Conservation (phyloP, 2,113 vertebrate species). For the Synodontis membranacea region DNA sequence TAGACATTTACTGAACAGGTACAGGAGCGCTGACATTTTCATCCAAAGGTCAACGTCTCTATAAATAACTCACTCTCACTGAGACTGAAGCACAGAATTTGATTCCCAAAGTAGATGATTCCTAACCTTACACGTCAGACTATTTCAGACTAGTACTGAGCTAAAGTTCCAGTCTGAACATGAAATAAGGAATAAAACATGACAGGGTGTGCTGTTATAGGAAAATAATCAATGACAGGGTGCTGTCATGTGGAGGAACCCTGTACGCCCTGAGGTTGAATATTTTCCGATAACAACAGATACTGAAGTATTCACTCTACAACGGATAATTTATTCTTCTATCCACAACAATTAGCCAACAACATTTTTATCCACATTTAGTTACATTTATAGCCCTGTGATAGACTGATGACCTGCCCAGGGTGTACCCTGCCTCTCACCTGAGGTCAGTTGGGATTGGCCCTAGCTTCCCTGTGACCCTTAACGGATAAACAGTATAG, state of each 20-base stretch:
- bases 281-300: not conserved
- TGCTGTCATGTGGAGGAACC: not conserved
- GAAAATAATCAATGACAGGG: not conserved
- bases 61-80: constrained; percentile 72
- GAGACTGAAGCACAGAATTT: constrained; percentile 66
- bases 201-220: not conserved
- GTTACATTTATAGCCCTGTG: too few relatives aligned
- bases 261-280: not conserved
- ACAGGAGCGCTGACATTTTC: constrained; percentile 78
- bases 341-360: not conserved
- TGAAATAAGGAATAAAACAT: not conserved
- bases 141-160: not conserved
- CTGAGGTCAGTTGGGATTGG: too few relatives aligned
- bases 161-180: constrained; percentile 17
- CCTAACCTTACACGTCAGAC: constrained; percentile 7
- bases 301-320: not conserved
- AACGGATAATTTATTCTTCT: too few relatives aligned
- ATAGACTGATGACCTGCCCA: too few relatives aligned
- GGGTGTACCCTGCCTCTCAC: too few relatives aligned
- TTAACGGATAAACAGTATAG: too few relatives aligned
- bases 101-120: constrained; percentile 62
- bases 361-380: too few relatives aligned
- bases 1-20: constrained; percentile 62
- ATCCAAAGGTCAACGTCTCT: constrained; percentile 86
- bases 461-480: too few relatives aligned